Evolutionary conservation across 2,888 invertebrate species (phyloP), one percentile per base, ranked within the genome.

Genomic region (Lochmaea crataegi): DNA sequence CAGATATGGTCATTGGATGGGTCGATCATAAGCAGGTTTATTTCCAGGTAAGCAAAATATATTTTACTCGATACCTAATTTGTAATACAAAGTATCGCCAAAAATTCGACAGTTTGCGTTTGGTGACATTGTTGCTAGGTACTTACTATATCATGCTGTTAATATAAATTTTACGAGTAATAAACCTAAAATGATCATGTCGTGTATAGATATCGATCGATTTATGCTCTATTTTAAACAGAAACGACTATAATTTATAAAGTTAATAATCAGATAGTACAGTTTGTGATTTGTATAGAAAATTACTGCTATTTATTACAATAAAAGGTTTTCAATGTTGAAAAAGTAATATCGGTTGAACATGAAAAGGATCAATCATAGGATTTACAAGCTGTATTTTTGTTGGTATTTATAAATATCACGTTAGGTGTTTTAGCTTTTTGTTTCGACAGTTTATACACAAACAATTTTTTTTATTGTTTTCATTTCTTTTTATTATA

Each of bases 1-100:
- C 95, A 73, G 96, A 97, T 89, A 92, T 97, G 88, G 92, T 96
- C 80, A 92, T 96, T 84, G 96, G 94, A 74, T 96, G 96, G 96
- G 94, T 96, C 80, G 94, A 94, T 88, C 92, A 93, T 82, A 91
- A 91, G 84, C 91, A 91, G 87, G 93, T 94, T 81, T 92, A 94
- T 87, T 91, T 94, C 87, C 92, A 94, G 92, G 94, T 94, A 87
- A 92, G 92, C 60, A 10, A 32, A 14, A 9, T 22, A 2, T 51
- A 64, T 26, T 38, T 61, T 53, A n/a, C n/a, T n/a, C n/a, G n/a
- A n/a, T n/a, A n/a, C n/a, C 10, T 18, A 16, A 11, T n/a, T 1
- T 9, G 41, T 12, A 12, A 60, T 58, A 38, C 32, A 58, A 32
- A 6, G 58, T 42, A 60, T 14, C 10, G 0, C 4, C 12, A 45